These are phyloP conservation scores for Xanthostigma xanthostigma DNA, from an alignment of 2,888 invertebrate species.

Conservation along the genomic window DNA sequence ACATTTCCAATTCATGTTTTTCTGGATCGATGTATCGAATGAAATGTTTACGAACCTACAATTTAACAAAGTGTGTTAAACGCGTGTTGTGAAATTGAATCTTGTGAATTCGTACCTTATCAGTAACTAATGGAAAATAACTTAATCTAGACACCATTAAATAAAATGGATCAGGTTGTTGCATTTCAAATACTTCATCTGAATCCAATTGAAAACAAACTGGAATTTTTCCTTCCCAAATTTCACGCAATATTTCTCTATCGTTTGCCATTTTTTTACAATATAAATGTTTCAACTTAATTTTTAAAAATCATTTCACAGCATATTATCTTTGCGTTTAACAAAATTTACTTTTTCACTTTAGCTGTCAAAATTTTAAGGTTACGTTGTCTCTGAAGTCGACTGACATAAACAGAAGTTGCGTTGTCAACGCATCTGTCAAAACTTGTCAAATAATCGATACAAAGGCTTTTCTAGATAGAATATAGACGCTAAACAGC, in stretches of 20 bases:
- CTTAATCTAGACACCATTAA: slow-evolving; percentile 86
- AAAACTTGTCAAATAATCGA: too few relatives aligned
- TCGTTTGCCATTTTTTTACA: slow-evolving; percentile 70
- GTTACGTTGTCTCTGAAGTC: too few relatives aligned
- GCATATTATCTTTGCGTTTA: too few relatives aligned
- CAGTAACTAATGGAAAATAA: slow-evolving; percentile 88
- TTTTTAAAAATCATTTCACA: not conserved
- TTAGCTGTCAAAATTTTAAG: too few relatives aligned
- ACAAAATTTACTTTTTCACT: too few relatives aligned
- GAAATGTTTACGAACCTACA: slow-evolving; percentile 77
- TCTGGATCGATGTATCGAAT: slow-evolving; percentile 65
- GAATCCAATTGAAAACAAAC: slow-evolving; percentile 80
- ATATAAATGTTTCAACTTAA: not conserved
- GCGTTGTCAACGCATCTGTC: too few relatives aligned
- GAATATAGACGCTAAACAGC: too few relatives aligned
- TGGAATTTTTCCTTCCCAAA: slow-evolving; percentile 93
- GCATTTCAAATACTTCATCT: slow-evolving; percentile 77
- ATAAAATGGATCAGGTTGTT: slow-evolving; percentile 85
- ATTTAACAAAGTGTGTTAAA: slow-evolving; percentile 8
- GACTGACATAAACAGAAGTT: too few relatives aligned
- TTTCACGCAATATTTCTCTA: slow-evolving; percentile 81
- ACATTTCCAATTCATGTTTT: slow-evolving; percentile 76
- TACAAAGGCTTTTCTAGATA: too few relatives aligned
- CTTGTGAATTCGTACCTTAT: slow-evolving; percentile 53
- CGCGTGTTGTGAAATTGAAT: not conserved